These are phyloP conservation scores for Phalloptychus januarius DNA, from an alignment of 2,797 vertebrate species.

Conservation along the genomic window DNA sequence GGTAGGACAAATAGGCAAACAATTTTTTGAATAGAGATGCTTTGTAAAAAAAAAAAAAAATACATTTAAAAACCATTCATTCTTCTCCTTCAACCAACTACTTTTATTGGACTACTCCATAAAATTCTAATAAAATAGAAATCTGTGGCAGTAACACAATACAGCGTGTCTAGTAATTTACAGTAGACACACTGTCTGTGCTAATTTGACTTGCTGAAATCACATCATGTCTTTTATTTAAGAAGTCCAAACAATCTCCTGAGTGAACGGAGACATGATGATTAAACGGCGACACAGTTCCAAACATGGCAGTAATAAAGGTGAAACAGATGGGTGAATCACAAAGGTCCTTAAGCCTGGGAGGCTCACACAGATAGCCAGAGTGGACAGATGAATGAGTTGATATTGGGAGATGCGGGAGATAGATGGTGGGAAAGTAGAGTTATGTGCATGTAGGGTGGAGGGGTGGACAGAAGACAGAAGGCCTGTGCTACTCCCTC, in stretches of 20 bases:
- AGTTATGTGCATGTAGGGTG: conserved; percentile 27
- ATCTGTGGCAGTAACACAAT: background rate
- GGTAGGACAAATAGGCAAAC: background rate
- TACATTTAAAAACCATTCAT: background rate
- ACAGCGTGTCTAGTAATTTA: background rate
- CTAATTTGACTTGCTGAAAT: conserved; percentile 3
- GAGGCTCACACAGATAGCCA: conserved; percentile 29
- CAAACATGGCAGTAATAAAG: conserved; percentile 9
- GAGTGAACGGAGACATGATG: background rate
- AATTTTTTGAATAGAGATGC: background rate
- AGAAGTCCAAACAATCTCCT: conserved; percentile 9
- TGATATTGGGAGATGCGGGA: conserved; percentile 46
- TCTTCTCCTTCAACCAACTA: background rate
- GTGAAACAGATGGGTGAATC: conserved; percentile 56
- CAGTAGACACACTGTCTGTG: background rate
- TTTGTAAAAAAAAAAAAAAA: background rate
- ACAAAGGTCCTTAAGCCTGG: conserved; percentile 43
- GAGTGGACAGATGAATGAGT: conserved; percentile 52
- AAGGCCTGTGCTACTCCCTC: conserved; percentile 49
- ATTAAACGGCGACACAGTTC: conserved; percentile 19
- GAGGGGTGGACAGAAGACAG: conserved; percentile 59
- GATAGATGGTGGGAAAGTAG: conserved; percentile 45
- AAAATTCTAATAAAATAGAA: background rate
- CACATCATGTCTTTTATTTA: background rate
- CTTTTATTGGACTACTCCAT: background rate